phyloP scores from a whole-genome alignment of 64 coral and sea anemone species.

The Actinia equina region DNA sequence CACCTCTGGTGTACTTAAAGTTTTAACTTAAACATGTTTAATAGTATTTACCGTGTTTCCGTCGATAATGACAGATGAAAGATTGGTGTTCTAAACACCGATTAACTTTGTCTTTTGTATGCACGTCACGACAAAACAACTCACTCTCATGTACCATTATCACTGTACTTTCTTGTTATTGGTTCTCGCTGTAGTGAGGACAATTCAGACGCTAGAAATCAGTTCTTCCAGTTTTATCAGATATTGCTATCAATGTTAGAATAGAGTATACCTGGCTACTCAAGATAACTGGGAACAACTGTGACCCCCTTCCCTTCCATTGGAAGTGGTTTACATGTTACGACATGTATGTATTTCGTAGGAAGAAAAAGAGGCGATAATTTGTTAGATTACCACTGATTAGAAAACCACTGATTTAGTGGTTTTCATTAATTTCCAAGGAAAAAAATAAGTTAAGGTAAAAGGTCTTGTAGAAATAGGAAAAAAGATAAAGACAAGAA shows the following conservation, averaged over 20 bases:
- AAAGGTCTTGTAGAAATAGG: background rate
- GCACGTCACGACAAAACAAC: background rate
- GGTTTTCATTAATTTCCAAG: too few relatives aligned
- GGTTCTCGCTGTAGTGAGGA: background rate
- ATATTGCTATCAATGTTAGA: too few relatives aligned
- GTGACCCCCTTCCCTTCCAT: too few relatives aligned
- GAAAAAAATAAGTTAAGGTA: background rate
- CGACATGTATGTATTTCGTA: too few relatives aligned
- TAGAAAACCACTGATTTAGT: too few relatives aligned
- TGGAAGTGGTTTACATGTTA: too few relatives aligned
- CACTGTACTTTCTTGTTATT: background rate
- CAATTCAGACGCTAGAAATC: too few relatives aligned
- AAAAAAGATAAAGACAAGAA: background rate
- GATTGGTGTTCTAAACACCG: background rate
- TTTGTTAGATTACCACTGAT: too few relatives aligned
- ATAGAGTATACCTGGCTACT: too few relatives aligned
- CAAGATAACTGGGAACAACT: too few relatives aligned
- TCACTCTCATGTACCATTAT: background rate
- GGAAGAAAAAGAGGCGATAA: too few relatives aligned
- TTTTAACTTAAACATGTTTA: background rate
- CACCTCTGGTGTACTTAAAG: background rate
- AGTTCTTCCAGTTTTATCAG: too few relatives aligned
- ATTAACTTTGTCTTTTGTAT: background rate
- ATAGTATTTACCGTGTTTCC: background rate
- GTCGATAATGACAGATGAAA: slow-evolving; percentile 10